A percentile compares a stretch with the other conserved stretches of the same genome.
phyloP scores from a whole-genome alignment of 2,113 vertebrate species.

The Alethe diademata region DNA sequence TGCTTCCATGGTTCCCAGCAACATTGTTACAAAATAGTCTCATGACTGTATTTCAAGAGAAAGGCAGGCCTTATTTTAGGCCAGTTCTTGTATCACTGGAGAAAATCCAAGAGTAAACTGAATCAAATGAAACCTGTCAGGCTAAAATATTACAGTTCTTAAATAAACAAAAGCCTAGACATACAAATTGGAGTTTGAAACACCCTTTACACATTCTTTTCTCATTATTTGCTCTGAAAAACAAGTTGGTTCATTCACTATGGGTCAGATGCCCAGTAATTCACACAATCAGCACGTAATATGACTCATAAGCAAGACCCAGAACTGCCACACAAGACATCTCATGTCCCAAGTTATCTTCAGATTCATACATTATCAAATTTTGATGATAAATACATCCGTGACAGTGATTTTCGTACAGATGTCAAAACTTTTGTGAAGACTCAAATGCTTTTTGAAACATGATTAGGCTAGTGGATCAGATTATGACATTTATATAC shows the following conservation, averaged over 20 bases:
- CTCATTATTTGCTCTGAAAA: slow-evolving; percentile 13
- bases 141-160: background rate
- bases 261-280: background rate
- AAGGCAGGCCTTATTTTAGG: background rate
- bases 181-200: background rate
- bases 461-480: background rate
- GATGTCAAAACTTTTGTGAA: background rate
- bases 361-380: background rate
- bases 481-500: background rate
- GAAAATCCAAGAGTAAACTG: slow-evolving; percentile 30
- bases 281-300: background rate
- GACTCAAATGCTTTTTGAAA: background rate
- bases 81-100: background rate
- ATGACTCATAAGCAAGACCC: background rate
- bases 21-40: background rate
- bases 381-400: background rate
- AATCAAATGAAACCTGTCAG: background rate
- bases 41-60: background rate
- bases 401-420: background rate
- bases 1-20: background rate
- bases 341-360: background rate
- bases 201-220: background rate
- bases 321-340: background rate
- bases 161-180: slow-evolving; percentile 6
- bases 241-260: background rate